A percentile compares a stretch with the other conserved stretches of the same genome.
Evolutionary conservation across 2,797 vertebrate species (phyloP).

Genomic region (Sandelia bainsii): DNA sequence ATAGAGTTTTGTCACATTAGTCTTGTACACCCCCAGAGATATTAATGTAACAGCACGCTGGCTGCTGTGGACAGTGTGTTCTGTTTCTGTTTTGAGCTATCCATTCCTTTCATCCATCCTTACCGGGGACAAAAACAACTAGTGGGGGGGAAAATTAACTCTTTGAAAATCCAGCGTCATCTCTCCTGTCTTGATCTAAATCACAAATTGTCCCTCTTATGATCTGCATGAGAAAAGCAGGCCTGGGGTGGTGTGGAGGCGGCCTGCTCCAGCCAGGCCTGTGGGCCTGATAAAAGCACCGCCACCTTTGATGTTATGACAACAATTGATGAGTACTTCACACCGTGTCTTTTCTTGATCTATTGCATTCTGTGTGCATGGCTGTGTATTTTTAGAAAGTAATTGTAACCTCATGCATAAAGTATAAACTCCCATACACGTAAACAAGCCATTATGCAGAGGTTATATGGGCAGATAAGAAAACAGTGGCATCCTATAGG

Average conservation of each 20-base stretch:
- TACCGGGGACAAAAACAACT: constrained; percentile 15
- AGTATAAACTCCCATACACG: constrained; percentile 12
- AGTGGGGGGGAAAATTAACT: constrained; percentile 68
- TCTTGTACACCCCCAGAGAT: constrained; percentile 11
- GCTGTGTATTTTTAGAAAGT: constrained; percentile 59
- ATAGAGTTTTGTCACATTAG: constrained; percentile 22
- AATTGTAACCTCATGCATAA: constrained; percentile 49
- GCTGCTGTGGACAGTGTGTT: constrained; percentile 16
- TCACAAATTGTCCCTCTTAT: constrained; percentile 76
- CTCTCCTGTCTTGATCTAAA: constrained; percentile 71
- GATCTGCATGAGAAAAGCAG: constrained; percentile 80
- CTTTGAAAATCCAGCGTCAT: constrained; percentile 65
- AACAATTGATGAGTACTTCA: constrained; percentile 71
- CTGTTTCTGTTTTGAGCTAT: constrained; percentile 27
- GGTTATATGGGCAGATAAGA: not conserved
- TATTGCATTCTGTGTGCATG: constrained; percentile 24
- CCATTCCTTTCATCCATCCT: constrained; percentile 70
- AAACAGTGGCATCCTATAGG: not conserved
- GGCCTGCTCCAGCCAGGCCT: constrained; percentile 61
- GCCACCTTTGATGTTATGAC: constrained; percentile 78
- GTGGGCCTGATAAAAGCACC: constrained; percentile 70
- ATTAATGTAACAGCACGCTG: constrained; percentile 3
- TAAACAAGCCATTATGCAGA: constrained; percentile 12
- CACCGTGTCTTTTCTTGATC: constrained; percentile 65
- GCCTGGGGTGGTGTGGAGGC: constrained; percentile 55